phyloP scores from a whole-genome alignment of 2,888 invertebrate species.

The Zootermopsis nevadensis region DNA sequence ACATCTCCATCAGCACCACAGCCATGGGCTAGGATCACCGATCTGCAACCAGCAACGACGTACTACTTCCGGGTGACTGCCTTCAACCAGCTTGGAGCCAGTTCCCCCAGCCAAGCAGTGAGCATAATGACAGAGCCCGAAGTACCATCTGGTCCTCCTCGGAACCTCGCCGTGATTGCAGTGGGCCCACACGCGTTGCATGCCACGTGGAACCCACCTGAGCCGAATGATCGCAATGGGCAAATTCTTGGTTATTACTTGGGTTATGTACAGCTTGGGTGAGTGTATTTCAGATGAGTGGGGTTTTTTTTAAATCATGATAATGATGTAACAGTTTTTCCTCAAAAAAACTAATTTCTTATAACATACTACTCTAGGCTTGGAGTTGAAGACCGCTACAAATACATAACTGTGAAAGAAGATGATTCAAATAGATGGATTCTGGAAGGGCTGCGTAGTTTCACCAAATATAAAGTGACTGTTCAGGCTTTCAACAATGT shows the following conservation, averaged over 20 bases:
- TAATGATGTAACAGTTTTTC: not conserved
- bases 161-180: slow-evolving; percentile 55
- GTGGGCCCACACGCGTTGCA: slow-evolving; percentile 55
- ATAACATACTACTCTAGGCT: slow-evolving; percentile 42
- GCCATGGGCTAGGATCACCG: slow-evolving; percentile 54
- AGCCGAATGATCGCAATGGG: slow-evolving; percentile 56
- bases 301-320: too few species aligned
- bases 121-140: slow-evolving; percentile 56
- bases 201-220: slow-evolving; percentile 57
- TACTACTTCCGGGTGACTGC: slow-evolving; percentile 63
- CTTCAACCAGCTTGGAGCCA: slow-evolving; percentile 61
- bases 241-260: slow-evolving; percentile 57
- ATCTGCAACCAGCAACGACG: slow-evolving; percentile 60
- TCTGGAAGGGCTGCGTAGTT: slow-evolving; percentile 57
- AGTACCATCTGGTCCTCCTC: slow-evolving; percentile 72
- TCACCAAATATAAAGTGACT: slow-evolving; percentile 58
- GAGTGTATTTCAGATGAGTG: slow-evolving; percentile 55
- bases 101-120: slow-evolving; percentile 57
- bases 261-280: slow-evolving; percentile 68
- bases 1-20: slow-evolving; percentile 23
- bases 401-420: slow-evolving; percentile 54
- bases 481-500: slow-evolving; percentile 59
- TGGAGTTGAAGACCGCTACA: slow-evolving; percentile 51
- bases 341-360: not conserved
- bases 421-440: slow-evolving; percentile 53